These are phyloP conservation scores for Smittia aterrima DNA, from an alignment of 2,888 invertebrate species.

Conservation along the genomic window DNA sequence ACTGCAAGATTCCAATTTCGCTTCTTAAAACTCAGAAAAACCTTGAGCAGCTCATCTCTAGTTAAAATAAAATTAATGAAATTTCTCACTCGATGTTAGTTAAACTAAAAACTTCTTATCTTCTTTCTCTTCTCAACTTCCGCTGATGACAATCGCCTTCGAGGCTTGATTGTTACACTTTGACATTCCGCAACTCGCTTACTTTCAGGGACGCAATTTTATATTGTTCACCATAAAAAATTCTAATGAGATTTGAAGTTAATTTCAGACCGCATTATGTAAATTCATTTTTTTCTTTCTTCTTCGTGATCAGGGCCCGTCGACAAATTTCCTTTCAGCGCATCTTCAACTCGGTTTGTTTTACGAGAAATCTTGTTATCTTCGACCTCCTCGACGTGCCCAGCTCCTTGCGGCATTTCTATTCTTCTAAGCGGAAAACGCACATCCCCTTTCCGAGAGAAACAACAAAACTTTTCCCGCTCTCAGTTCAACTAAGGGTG, in stretches of 20 bases:
- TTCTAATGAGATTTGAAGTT: conserved; percentile 18
- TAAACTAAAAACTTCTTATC: no score
- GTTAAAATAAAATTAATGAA: no score
- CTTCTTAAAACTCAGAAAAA: no score
- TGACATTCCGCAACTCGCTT: not conserved
- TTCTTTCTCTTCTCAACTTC: not conserved
- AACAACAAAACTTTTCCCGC: not conserved
- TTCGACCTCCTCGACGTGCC: not conserved
- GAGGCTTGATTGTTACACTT: not conserved
- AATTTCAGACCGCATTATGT: conserved; percentile 15
- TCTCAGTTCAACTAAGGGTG: not conserved
- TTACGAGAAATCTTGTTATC: not conserved
- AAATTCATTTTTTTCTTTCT: not conserved
- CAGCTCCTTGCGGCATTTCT: not conserved
- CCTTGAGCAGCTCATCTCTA: no score
- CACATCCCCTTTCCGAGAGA: not conserved
- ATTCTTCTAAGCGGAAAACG: not conserved
- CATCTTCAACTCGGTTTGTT: not conserved
- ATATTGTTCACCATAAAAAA: not conserved
- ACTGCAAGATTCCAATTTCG: not conserved
- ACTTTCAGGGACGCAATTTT: not conserved
- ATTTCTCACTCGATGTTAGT: no score
- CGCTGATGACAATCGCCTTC: not conserved
- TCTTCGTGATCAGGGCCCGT: not conserved
- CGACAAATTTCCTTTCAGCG: not conserved